Conservation (phyloP, 2,888 invertebrate genomes). For the Dryadula phaetusa region DNA sequence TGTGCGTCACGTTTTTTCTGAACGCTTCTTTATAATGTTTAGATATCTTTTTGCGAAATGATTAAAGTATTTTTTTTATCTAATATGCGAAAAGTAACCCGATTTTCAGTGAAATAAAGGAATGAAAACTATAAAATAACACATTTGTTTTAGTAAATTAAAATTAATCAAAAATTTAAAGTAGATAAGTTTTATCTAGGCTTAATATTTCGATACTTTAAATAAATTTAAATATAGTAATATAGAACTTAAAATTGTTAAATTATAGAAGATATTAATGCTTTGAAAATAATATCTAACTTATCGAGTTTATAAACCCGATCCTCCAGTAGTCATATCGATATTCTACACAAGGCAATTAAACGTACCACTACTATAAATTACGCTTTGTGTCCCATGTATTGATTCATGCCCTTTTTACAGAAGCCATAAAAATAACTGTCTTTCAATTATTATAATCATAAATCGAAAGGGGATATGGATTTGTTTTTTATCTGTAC, state of each 20-base stretch:
- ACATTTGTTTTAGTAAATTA: background rate
- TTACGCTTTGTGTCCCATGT: conserved; percentile 69
- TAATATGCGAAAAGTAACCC: background rate
- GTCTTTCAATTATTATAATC: conserved; percentile 69
- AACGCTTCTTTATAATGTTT: conserved; percentile 45
- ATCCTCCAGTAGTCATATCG: conserved; percentile 51
- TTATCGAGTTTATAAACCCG: conserved; percentile 58
- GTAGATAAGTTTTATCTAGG: too few relatives aligned
- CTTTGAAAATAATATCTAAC: background rate
- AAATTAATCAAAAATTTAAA: background rate
- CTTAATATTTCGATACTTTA: background rate
- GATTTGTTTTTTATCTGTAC: conserved; percentile 52
- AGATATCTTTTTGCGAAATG: conserved; percentile 26
- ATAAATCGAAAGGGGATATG: conserved; percentile 65
- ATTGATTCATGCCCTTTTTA: conserved; percentile 74
- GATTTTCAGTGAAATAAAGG: too few relatives aligned
- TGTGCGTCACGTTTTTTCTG: conserved; percentile 61
- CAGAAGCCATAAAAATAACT: conserved; percentile 80
- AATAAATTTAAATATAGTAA: background rate
- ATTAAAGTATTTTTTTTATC: conserved; percentile 43
- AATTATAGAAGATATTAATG: background rate
- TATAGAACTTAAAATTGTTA: background rate
- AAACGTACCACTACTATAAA: conserved; percentile 70
- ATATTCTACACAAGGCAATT: conserved; percentile 64
- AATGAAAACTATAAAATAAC: background rate